phyloP scores from a whole-genome alignment of 1,140 invertebrate genomes.

The Calliopsis andreniformis region DNA sequence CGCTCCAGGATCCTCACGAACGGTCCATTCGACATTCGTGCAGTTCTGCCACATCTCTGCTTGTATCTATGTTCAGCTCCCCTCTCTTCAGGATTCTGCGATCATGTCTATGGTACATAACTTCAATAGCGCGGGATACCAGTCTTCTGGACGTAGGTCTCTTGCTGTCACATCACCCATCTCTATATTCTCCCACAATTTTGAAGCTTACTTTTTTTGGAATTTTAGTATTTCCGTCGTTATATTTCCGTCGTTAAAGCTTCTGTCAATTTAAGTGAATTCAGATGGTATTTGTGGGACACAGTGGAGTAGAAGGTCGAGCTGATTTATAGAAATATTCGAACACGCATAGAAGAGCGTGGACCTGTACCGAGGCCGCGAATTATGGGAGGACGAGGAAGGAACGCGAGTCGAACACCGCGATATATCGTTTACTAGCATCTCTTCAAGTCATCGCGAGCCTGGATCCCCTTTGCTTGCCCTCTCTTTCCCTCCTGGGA shows the following conservation, averaged over 20 bases:
- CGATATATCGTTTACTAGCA: slow-evolving; percentile 32
- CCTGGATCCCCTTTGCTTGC: not conserved
- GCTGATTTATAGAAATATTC: slow-evolving; percentile 6
- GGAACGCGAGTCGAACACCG: slow-evolving; percentile 25
- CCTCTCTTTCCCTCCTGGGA: not conserved
- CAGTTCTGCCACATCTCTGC: slow-evolving; percentile 10
- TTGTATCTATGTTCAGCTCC: slow-evolving; percentile 29
- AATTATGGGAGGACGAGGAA: slow-evolving; percentile 23
- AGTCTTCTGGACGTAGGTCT: not conserved
- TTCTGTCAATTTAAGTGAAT: no score
- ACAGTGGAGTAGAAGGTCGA: no score
- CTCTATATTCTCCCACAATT: no score
- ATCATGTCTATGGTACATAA: slow-evolving; percentile 15
- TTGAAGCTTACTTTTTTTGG: no score
- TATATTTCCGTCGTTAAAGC: no score
- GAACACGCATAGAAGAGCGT: not conserved
- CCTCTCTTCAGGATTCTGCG: not conserved
- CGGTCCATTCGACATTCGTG: slow-evolving; percentile 33
- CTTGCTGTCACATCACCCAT: no score
- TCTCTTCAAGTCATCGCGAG: slow-evolving; percentile 19
- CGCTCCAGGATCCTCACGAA: slow-evolving; percentile 7
- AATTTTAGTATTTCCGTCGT: no score
- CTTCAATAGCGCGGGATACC: slow-evolving; percentile 16
- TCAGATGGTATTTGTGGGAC: not conserved
- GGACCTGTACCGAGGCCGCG: not conserved